These are phyloP conservation scores for Pygoscelis antarcticus DNA, from an alignment of 2,113 vertebrate species.

Conservation along the genomic window DNA sequence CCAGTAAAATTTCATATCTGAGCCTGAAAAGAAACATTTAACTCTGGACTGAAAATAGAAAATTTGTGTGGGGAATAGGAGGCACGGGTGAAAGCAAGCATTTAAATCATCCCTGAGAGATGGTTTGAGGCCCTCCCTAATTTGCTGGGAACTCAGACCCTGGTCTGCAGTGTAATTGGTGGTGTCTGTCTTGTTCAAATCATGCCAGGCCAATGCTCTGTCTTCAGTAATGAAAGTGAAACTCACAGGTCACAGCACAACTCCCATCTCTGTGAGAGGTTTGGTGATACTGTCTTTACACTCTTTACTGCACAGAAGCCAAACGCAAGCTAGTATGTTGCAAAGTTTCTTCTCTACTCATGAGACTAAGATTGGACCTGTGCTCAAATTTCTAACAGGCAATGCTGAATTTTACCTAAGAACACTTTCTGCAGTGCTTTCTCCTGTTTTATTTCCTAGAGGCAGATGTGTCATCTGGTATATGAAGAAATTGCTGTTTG, in stretches of 20 bases:
- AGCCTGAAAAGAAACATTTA: background rate
- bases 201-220: background rate
- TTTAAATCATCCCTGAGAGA: background rate
- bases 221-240: background rate
- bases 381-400: background rate
- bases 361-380: background rate
- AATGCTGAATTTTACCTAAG: background rate
- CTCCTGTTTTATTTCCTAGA: background rate
- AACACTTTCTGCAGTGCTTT: background rate
- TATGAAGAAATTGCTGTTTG: background rate
- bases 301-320: background rate
- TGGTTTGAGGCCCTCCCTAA: background rate
- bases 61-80: background rate
- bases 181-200: background rate
- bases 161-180: background rate
- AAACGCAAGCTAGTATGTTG: background rate
- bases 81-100: background rate
- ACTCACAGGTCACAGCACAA: background rate
- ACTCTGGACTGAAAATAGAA: background rate
- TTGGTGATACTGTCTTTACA: background rate
- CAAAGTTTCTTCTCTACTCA: background rate
- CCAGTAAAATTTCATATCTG: background rate
- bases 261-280: background rate
- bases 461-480: background rate
- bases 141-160: background rate